Evolutionary conservation across 2,888 invertebrate genomes (phyloP), one percentile per base, ranked within the genome.

Genomic region (Teleogryllus oceanicus): DNA sequence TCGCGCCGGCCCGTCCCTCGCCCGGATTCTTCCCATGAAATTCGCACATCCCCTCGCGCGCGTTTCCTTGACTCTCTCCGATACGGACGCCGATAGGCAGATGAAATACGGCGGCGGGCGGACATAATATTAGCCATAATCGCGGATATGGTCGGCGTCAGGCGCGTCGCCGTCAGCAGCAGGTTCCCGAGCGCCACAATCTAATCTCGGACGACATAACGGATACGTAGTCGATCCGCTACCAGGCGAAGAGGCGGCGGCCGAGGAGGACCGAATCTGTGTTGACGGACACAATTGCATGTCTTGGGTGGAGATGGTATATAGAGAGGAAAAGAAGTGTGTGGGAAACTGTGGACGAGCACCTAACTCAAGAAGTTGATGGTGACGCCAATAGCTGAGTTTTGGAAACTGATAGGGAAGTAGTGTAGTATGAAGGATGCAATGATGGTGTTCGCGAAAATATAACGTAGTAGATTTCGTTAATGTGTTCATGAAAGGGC

Each of bases 111-210:
- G 62, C 62, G 62, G 3, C n/a, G 13, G 16, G 62, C n/a, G 62
- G 62, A n/a, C 62, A 62, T 62, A 13, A 62, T 62, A 62, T 62
- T 62, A 62, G 62, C 62, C 62, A 62, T 62, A 62, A 62, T 62
- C 62, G 62, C 62, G 62, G n/a, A 62, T 62, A n/a, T 16, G 16
- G 62, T 13, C 13, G 62, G 62, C 62, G 62, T 13, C n/a, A 62
- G 16, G 16, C 62, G 62, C 8, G 8, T 62, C 62, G 62, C 1
- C 62, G 2, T 62, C 62, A 37, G 62, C 13, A 62, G 62, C 62
- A 62, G 62, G 62, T 62, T 62, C 62, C n/a, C 13, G 62, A n/a
- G 37, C 8, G 37, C 5, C 37, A 37, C 37, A 62, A 62, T 62
- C 62, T 62, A 62, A 62, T 62, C 62, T 62, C 62, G 62, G n/a